A percentile compares a stretch with the other conserved stretches of the same genome.
These are phyloP conservation scores for Morpho achilles DNA, from an alignment of 2,888 invertebrate genomes.

Conservation along the genomic window DNA sequence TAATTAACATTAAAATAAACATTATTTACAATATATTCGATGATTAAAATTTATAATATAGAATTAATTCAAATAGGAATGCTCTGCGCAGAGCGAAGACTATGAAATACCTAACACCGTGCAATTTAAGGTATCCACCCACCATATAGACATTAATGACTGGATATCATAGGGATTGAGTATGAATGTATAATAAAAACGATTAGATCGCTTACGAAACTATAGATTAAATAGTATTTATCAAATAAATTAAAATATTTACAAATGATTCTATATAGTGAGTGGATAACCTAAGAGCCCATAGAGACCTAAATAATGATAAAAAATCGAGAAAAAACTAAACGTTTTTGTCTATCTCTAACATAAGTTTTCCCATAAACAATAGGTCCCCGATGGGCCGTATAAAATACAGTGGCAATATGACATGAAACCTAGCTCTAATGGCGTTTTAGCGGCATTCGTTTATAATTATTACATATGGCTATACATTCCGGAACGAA, in stretches of 20 bases:
- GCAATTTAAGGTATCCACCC: slow-evolving; percentile 14
- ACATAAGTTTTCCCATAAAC: background rate
- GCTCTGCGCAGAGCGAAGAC: slow-evolving; percentile 61
- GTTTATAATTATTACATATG: slow-evolving; percentile 15
- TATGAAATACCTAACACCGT: slow-evolving; percentile 28
- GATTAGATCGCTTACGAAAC: background rate
- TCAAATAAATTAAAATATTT: background rate
- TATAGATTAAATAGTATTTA: too few relatives aligned
- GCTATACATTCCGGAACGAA: slow-evolving; percentile 11
- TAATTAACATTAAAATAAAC: slow-evolving; percentile 42
- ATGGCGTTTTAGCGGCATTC: slow-evolving; percentile 10
- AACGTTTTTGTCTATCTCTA: background rate
- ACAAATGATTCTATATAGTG: background rate
- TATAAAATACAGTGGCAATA: slow-evolving; percentile 54
- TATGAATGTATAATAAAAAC: background rate
- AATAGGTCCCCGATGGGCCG: slow-evolving; percentile 12
- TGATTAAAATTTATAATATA: slow-evolving; percentile 32
- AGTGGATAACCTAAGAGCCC: slow-evolving; percentile 1
- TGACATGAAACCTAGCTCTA: slow-evolving; percentile 23
- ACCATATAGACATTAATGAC: background rate
- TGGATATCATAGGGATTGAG: too few relatives aligned
- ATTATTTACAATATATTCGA: slow-evolving; percentile 72
- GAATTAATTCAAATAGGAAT: slow-evolving; percentile 58
- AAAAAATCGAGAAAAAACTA: too few relatives aligned
- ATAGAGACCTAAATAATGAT: background rate